Conservation (phyloP, 1,140 invertebrate genomes). For the Anastrepha obliqua region DNA sequence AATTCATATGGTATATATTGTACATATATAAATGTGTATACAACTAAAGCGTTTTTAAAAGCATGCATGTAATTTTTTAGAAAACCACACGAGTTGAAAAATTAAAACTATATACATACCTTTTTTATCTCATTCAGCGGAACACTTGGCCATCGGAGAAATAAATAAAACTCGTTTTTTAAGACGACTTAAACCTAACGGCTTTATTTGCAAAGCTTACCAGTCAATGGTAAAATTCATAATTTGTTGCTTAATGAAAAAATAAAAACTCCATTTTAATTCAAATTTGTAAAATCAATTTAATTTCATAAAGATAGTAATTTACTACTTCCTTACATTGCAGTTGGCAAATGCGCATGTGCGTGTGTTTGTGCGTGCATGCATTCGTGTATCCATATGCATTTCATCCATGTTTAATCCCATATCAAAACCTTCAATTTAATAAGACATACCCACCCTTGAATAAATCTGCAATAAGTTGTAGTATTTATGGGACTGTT, state of each 20-base stretch:
- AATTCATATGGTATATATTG: too few species aligned
- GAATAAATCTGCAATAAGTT: conserved; percentile 50
- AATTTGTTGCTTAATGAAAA: background rate
- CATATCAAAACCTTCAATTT: background rate
- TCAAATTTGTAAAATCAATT: conserved; percentile 15
- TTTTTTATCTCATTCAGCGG: background rate
- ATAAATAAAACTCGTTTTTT: background rate
- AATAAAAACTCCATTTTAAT: background rate
- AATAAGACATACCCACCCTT: background rate
- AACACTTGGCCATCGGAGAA: background rate
- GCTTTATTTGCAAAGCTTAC: conserved; percentile 1
- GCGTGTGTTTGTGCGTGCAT: background rate
- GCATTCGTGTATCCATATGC: background rate
- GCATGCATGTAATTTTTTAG: too few species aligned
- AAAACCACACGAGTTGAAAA: too few species aligned
- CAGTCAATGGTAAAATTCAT: background rate
- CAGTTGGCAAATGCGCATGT: background rate
- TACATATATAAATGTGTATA: too few species aligned
- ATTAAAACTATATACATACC: background rate
- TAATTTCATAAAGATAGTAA: conserved; percentile 31
- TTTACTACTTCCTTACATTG: conserved; percentile 30
- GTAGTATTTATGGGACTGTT: background rate
- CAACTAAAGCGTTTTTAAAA: too few species aligned
- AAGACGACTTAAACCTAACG: background rate
- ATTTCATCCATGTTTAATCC: background rate